These are phyloP conservation scores for Gonocerus acuteangulatus DNA, from an alignment of 2,888 invertebrate genomes.

Conservation along the genomic window DNA sequence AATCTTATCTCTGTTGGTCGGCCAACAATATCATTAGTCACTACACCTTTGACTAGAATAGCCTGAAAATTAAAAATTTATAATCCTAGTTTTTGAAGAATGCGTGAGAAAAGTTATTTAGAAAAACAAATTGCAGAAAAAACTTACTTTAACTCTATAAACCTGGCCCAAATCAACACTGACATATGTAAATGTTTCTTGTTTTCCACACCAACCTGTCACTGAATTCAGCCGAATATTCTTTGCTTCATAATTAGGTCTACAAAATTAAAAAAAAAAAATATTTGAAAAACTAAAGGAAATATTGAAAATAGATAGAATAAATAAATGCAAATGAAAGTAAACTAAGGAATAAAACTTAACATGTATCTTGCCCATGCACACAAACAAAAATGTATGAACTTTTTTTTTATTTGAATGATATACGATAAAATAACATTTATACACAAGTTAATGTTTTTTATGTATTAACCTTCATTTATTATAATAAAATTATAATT, in stretches of 20 bases:
- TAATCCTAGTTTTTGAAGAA: too few species aligned
- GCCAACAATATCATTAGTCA: slow-evolving; percentile 90
- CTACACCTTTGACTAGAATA: slow-evolving; percentile 86
- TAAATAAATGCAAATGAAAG: background rate
- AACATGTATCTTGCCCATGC: background rate
- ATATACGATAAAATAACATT: too few species aligned
- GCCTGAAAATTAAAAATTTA: too few species aligned
- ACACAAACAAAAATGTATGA: too few species aligned
- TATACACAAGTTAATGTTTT: too few species aligned
- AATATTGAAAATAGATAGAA: too few species aligned
- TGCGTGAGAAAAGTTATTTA: too few species aligned
- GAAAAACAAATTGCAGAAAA: too few species aligned
- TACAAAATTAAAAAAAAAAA: slow-evolving; percentile 33
- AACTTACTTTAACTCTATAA: slow-evolving; percentile 65
- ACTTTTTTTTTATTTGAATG: too few species aligned
- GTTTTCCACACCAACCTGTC: slow-evolving; percentile 94
- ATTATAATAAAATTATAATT: too few species aligned
- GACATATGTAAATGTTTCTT: slow-evolving; percentile 91
- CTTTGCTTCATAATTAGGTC: slow-evolving; percentile 80
- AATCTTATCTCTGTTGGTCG: slow-evolving; percentile 92
- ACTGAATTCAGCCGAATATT: slow-evolving; percentile 85
- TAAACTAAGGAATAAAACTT: slow-evolving; percentile 5
- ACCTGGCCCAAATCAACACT: slow-evolving; percentile 90
- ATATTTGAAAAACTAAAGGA: background rate
- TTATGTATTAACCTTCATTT: too few species aligned